Percentiles rank a stretch among this genome's conserved stretches.
phyloP scores from a whole-genome alignment of 2,888 invertebrate genomes.

The Agapostemon virescens region DNA sequence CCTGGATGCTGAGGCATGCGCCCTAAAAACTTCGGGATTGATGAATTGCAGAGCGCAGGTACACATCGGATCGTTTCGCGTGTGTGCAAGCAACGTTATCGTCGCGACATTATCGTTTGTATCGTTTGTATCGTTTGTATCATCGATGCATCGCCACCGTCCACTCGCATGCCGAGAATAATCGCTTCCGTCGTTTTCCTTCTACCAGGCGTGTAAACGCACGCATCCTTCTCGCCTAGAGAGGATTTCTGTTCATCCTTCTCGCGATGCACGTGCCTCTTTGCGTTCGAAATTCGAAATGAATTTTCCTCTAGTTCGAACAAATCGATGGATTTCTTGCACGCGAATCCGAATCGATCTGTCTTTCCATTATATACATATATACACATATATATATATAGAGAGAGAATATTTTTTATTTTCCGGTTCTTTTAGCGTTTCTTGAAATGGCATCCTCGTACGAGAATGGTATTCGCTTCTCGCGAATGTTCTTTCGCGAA shows the following conservation, averaged over 20 bases:
- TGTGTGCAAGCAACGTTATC: slow-evolving; percentile 54
- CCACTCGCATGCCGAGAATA: slow-evolving; percentile 23
- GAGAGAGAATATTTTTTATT: too few species aligned
- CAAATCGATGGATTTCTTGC: not conserved
- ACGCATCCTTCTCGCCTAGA: too few species aligned
- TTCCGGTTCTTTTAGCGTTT: not conserved
- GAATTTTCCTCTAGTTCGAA: not conserved
- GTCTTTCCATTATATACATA: too few species aligned
- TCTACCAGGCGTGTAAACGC: not conserved
- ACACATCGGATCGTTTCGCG: slow-evolving; percentile 52
- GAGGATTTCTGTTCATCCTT: not conserved
- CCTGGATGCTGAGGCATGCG: slow-evolving; percentile 79
- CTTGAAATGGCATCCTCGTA: not conserved
- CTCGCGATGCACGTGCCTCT: not conserved
- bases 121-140: too few species aligned
- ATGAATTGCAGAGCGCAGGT: slow-evolving; percentile 80
- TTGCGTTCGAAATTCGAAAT: not conserved
- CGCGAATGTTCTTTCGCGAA: not conserved
- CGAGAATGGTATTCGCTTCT: not conserved
- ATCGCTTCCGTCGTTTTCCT: not conserved
- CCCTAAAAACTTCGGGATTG: slow-evolving; percentile 78
- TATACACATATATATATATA: too few species aligned
- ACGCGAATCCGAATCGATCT: not conserved
- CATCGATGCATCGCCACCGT: slow-evolving; percentile 16
- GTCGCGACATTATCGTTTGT: too few species aligned